Evolutionary conservation across 1,140 invertebrate genomes (phyloP), one percentile per base, ranked within the genome.

Genomic region (Caerostris darwini): DNA sequence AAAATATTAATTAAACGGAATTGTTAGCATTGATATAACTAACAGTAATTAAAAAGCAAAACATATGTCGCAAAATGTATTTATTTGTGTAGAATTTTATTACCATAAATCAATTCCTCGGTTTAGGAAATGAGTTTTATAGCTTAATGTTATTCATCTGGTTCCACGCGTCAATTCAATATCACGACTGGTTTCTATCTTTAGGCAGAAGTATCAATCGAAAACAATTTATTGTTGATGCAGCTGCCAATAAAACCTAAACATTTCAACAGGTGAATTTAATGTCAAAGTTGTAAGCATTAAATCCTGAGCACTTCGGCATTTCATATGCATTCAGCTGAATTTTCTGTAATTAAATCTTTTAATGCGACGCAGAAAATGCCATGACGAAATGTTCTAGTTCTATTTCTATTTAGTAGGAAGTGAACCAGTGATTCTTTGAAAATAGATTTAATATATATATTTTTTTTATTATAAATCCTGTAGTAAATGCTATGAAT

Each of bases 191-290:
- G 8, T 12, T 77, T 50, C 71, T 8, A 50, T 77, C 34, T 77
- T 77, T 77, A 77, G 8, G 8, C 50, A 34, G 34, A 77, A 53
- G 50, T 53, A 77, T 77, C 34, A 50, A 77, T 77, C 34, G 7
- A 53, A 50, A 77, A 77, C 34, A 50, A 77, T 12, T 34, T 4
- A 3, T 7, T 10, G 50, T 77, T 77, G 34, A 77, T 53, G 7
- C 71, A 77, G 71, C 71, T 77, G 71, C 34, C 4, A 12, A 12
- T 77, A 77, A 77, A 77, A 53, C 34, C 10, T 12, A 77, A 77
- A 77, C 34, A 77, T 77, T 77, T 77, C 71, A 77, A 12, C 71
- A 77, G 71, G 34, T 14, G 71, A 77, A 50, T 77, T 67, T 12
- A 34, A 53, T 50, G 14, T 3, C 34, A 34, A 77, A 53, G 7